Evolutionary conservation across 2,113 vertebrate species (phyloP), one percentile per base, ranked within the genome.

Genomic region (Cyanoderma ruficeps): DNA sequence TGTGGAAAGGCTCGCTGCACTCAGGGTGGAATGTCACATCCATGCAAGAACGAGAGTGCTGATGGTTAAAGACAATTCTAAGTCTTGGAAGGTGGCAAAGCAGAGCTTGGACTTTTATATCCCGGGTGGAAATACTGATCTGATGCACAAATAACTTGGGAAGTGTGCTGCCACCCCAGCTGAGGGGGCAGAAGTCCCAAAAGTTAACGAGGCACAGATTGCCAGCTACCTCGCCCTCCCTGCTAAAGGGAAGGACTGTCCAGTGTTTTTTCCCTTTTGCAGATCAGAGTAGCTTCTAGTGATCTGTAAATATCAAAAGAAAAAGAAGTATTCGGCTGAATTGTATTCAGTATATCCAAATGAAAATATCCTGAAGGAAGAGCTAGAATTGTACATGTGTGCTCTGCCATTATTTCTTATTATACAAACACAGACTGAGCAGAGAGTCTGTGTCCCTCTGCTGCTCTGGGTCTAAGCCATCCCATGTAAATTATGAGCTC

Each of bases 11-110:
- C n/a, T 78, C 2, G 2, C 42, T 1, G 7, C 4, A 4, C 52
- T 1, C 60, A 22, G 74, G 35, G 18, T 2, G 44, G 37, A n/a
- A 18, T 60, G 56, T 12, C 44, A 68, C 15, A 7, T 14, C 57
- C 13, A 0, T 33, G 56, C 41, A 47, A 41, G 50, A 78, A 49
- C 5, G 61, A 39, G 17, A 1, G 3, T 0, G 3, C 5, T 31
- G 25, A 39, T 55, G 10, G 9, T 28, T 63, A 30, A 33, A 33
- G 28, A 27, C 41, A 7, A 50, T 83, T 35, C 8, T 69, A 7
- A 46, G 7, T 46, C 35, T 24, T 5, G 25, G 23, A 27, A 61
- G 8, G 22, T 20, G 33, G 39, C 42, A 70, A 67, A 86, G 22
- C 21, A 27, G 52, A 50, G 11, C 30, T 59, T 50, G 70, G 57